phyloP scores from a whole-genome alignment of 2,113 vertebrate species.

The Oreocharis arfaki region DNA sequence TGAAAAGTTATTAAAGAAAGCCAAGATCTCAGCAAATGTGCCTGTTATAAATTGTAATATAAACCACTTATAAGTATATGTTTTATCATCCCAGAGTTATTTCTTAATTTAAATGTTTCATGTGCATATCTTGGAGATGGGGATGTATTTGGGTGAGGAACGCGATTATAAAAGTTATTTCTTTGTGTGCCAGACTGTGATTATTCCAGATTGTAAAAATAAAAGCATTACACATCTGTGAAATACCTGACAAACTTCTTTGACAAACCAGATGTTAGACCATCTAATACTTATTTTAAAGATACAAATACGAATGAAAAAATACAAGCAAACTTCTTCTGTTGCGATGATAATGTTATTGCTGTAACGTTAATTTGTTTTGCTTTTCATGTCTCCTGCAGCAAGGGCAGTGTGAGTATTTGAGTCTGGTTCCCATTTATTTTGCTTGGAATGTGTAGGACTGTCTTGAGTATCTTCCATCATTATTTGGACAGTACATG shows the following conservation, averaged over 20 bases:
- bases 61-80: conserved; percentile 48
- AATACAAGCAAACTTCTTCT: background rate
- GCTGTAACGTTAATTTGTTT: background rate
- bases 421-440: conserved; percentile 24
- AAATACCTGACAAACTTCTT: conserved; percentile 57
- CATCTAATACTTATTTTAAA: conserved; percentile 7
- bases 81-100: conserved; percentile 65
- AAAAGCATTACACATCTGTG: conserved; percentile 53
- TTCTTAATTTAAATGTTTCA: conserved; percentile 64
- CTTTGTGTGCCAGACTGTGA: conserved; percentile 51
- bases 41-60: conserved; percentile 54
- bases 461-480: background rate
- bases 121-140: conserved; percentile 47
- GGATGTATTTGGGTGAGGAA: conserved; percentile 49
- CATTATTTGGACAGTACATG: background rate
- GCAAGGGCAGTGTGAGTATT: background rate
- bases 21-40: conserved; percentile 55
- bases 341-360: background rate
- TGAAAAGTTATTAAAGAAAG: conserved; percentile 65
- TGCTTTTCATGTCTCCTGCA: background rate
- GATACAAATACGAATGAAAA: background rate
- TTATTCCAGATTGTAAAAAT: conserved; percentile 60
- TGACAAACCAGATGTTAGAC: conserved; percentile 46
- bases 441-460: conserved; percentile 1
- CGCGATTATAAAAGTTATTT: conserved; percentile 24